Evolutionary conservation across 2,797 vertebrate species (phyloP), one percentile per base, ranked within the genome.

Genomic region (Characodon lateralis): DNA sequence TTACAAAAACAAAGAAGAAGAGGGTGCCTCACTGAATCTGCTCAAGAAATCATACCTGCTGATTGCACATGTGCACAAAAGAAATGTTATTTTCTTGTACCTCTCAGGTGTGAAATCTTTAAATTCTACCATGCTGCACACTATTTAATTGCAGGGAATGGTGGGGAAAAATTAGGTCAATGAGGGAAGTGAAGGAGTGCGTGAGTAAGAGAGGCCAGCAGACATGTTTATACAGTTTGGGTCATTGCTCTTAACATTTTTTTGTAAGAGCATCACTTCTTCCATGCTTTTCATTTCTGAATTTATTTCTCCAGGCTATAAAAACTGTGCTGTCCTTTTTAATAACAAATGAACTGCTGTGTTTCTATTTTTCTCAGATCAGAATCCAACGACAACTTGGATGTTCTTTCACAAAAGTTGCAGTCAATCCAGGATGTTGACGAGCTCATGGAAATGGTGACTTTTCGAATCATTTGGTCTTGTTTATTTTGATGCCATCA

Each of bases 401-500:
- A 96, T 0, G 6, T 91, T 24, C 93, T 99, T 76, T 96, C 97
- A 9, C 91, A 71, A 73, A 96, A 94, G 85, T 94, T 99, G 0
- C 94, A 98, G 80, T 89, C 93, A 69, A 96, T 98, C 85, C 93
- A 92, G 12, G 96, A 97, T 6, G 93, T 98, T 6, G 98, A 98
- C 12, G 97, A 98, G 88, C 94, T 99, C 83, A 97, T 95, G 0
- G 88, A 91, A 53, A 94, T 99, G 97, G 98, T 99, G 89, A 95
- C 89, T 83, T 73, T 73, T 46, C 74, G 65, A 1, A 1, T 28
- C 1, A 55, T 71, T 53, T 2, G 20, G 31, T 66, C 22, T 1
- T 41, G 8, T 77, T 48, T 35, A 71, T 13, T 0, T 1, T 53
- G n/a, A 50, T 6, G 10, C 20, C 8, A 43, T 72, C 39, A 5